Conservation (phyloP, 2,888 invertebrate species). For the Campopleginae sp. region DNA sequence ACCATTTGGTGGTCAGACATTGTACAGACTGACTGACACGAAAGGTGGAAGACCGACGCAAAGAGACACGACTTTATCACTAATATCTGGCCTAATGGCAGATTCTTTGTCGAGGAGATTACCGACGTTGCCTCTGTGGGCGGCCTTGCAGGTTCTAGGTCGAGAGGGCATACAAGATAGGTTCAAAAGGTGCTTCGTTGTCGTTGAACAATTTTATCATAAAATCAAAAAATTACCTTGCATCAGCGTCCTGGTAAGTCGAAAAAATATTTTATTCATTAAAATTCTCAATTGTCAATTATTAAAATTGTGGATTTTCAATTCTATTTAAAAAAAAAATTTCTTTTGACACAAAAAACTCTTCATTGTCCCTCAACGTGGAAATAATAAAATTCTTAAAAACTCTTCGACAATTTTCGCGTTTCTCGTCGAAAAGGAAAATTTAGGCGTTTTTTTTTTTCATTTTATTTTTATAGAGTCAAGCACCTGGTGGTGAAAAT, state of each 20-base stretch:
- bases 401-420: not conserved
- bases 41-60: slow-evolving; percentile 83
- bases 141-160: slow-evolving; percentile 90
- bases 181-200: slow-evolving; percentile 90
- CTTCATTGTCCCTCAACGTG: not conserved
- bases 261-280: not conserved
- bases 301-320: no score
- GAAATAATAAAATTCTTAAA: not conserved
- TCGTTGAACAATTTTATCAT: slow-evolving; percentile 87
- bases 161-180: slow-evolving; percentile 89
- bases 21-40: slow-evolving; percentile 87
- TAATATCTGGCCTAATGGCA: slow-evolving; percentile 83
- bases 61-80: slow-evolving; percentile 80
- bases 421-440: not conserved
- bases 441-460: slow-evolving; percentile 9
- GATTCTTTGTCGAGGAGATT: slow-evolving; percentile 87
- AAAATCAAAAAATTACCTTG: slow-evolving; percentile 88
- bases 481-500: slow-evolving; percentile 91
- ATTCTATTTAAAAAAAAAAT: no score
- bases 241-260: slow-evolving; percentile 89
- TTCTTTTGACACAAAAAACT: no score
- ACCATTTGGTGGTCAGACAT: slow-evolving; percentile 83
- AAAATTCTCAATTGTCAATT: not conserved
- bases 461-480: slow-evolving; percentile 87
- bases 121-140: slow-evolving; percentile 94